Evolutionary conservation across 1,140 invertebrate genomes (phyloP).

Genomic region (Theocolax elegans): DNA sequence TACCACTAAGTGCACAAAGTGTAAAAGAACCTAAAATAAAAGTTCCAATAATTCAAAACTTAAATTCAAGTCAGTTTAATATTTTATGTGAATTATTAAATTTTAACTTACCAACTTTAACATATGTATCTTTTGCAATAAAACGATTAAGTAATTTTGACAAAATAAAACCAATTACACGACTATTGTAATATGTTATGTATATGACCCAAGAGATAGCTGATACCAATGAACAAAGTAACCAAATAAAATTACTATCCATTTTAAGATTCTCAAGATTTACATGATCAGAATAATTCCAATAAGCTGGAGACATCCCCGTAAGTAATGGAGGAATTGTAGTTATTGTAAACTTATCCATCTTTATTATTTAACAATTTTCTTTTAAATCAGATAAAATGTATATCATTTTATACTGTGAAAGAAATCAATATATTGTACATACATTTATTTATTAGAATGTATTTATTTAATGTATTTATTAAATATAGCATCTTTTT

Average conservation of each 20-base stretch:
- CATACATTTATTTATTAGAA: too few species aligned
- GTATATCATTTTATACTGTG: too few species aligned
- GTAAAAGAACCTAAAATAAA: constrained; percentile 87
- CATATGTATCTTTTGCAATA: constrained; percentile 85
- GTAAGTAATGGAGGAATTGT: constrained; percentile 56
- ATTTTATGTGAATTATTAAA: constrained; percentile 30
- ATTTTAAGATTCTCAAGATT: constrained; percentile 80
- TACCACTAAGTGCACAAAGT: constrained; percentile 93
- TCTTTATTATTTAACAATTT: constrained; percentile 22
- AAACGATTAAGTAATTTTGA: constrained; percentile 91
- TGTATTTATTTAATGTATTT: too few species aligned
- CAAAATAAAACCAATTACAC: constrained; percentile 88
- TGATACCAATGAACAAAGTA: constrained; percentile 83
- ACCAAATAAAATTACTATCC: constrained; percentile 84
- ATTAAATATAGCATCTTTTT: too few species aligned
- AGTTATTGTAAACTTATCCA: constrained; percentile 56
- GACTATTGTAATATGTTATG: constrained; percentile 94
- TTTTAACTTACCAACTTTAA: constrained; percentile 87
- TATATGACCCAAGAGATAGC: constrained; percentile 92
- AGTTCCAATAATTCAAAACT: not conserved
- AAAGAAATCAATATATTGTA: too few species aligned
- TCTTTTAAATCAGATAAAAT: too few species aligned
- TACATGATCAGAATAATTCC: constrained; percentile 65
- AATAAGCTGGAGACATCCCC: constrained; percentile 56
- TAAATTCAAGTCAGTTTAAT: constrained; percentile 31